Evolutionary conservation across 92 coral and sea anemone genomes (phyloP), one percentile per base, ranked within the genome.

Genomic region (Porites evermanni): DNA sequence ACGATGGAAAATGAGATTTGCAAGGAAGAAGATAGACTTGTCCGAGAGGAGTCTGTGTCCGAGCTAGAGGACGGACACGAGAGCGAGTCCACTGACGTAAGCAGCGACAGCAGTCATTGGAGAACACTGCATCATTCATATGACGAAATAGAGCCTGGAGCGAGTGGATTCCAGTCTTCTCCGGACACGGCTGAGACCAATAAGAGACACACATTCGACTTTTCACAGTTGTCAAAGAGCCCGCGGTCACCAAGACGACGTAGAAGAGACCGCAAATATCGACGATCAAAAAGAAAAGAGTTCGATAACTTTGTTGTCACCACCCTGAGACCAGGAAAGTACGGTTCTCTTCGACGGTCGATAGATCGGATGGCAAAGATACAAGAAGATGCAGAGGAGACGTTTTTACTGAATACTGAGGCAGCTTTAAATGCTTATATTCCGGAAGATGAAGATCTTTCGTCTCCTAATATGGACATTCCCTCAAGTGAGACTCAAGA

Each of bases 291-390:
- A 64, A 93, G 91, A 50, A 79, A 89, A 53, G 93, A 89, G 47
- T 97, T 95, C 60, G 98, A 94, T 67, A 97, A 97, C 82, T 97
- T 97, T 72, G 99, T 97, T 38, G 89, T 93, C 14, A 95, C 97
- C 16, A 68, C 91, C 29, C 79, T 97, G 10, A 93, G 89, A 75
- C 95, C 97, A 23, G 97, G 99, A 17, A 91, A 87, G 72, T 97
- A 94, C 86, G 91, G 98, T 64, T 97, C 99, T 51, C 81, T 97
- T 8, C 92, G 99, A 67, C 89, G 92, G 1, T 97, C 99, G 14
- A 90, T 75, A 64, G 99, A 97, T 58, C 89, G 96, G 38, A 84
- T 95, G 67, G 91, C 94, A 26, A 94, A 86, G 86, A 94, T 94
- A 51, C 95, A 94, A 65, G 98, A 94, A 56, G 94, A 89, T 61